Evolutionary conservation across 2,888 invertebrate genomes (phyloP).

Genomic region (Orthosia cruda): DNA sequence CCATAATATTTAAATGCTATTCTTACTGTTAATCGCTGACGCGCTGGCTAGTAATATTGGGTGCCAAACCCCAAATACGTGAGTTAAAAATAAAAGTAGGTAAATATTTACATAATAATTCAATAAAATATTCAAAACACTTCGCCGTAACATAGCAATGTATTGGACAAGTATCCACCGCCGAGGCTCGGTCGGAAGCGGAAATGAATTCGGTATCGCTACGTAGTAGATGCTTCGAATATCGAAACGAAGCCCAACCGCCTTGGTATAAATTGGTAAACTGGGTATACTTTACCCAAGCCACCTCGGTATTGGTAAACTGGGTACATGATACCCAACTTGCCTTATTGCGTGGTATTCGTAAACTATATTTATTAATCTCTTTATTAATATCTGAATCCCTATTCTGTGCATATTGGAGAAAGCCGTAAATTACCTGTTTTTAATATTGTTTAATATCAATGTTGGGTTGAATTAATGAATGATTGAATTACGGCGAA

Average conservation of each 20-base stretch:
- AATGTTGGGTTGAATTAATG: not conserved
- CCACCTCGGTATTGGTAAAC: conserved; percentile 15
- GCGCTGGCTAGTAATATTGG: no score
- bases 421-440: conserved; percentile 19
- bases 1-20: no score
- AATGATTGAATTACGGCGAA: not conserved
- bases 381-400: conserved; percentile 31
- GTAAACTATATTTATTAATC: no score
- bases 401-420: conserved; percentile 14
- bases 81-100: not conserved
- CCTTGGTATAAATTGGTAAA: conserved; percentile 22
- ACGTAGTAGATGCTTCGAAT: conserved; percentile 58
- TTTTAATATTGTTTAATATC: conserved; percentile 25
- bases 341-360: conserved; percentile 9
- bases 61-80: not conserved
- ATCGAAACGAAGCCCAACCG: conserved; percentile 45
- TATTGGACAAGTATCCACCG: conserved; percentile 37
- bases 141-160: conserved; percentile 32
- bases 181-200: conserved; percentile 47
- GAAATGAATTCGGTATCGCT: conserved; percentile 72
- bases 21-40: no score
- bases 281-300: conserved; percentile 35
- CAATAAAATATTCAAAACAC: conserved; percentile 10
- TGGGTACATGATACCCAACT: conserved; percentile 29
- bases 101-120: not conserved